Evolutionary conservation across 2,797 vertebrate genomes (phyloP), one percentile per base, ranked within the genome.

Genomic region (Smutsia gigantea): DNA sequence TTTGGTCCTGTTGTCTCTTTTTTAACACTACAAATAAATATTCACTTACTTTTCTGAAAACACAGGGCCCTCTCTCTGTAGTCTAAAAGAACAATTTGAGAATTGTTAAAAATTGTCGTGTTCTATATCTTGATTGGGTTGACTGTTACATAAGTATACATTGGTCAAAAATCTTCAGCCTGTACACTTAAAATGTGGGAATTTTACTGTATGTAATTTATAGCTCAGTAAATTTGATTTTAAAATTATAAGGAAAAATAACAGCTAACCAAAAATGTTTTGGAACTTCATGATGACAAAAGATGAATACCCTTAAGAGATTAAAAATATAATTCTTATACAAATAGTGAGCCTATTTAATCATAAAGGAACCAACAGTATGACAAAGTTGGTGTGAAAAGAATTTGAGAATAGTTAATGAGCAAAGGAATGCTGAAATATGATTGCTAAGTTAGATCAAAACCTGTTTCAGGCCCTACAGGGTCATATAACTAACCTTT

Each of bases 11-110:
- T 19, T 18, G 27, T 74, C 27, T 49, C 27, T 74, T 8, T 46
- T 61, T 61, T 61, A 61, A 61, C 59, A 61, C 59, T 27, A 77
- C 37, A 90, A 82, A 74, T 86, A 75, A 86, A 90, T 71, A 74
- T 49, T 23, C 39, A 90, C 5, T 85, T 25, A 17, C 19, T 74
- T 94, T 78, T 77, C n/a, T 87, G 49, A 93, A 90, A 85, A 93
- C 21, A n/a, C 17, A 14, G 17, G 57, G 5, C 37, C 21, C 7
- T 51, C 31, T 71, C 74, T 92, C 88, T 72, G 14, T 63, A 88
- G 69, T n/a, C 69, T 92, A 83, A 83, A 87, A 88, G 23, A 61
- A 42, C 29, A 68, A 13, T 51, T 87, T 37, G 68, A 61, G 61
- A 68, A 42, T 46, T 61, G 29, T 68, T 75, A 34, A 92, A 92